Evolutionary conservation across 2,797 vertebrate species (phyloP), one percentile per base, ranked within the genome.

Genomic region (Smutsia temminckii): DNA sequence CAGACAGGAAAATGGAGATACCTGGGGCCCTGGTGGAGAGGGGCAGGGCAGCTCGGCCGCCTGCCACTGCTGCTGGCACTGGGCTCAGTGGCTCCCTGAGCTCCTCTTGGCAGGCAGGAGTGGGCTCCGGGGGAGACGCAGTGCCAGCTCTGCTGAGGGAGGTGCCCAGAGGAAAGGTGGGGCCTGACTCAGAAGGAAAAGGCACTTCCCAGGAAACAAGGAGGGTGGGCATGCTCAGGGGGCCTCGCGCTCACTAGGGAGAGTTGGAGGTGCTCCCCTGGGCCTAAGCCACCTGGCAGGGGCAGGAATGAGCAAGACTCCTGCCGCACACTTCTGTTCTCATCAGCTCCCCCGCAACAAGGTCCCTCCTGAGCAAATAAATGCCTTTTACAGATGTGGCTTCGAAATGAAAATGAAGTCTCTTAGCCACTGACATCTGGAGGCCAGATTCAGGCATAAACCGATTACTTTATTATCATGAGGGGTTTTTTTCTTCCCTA

Each of bases 401-500:
- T 98, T 97, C 93, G 66, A 98, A 98, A 98, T 89, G 95, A 98
- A 98, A 98, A 97, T 96, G 97, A 91, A 97, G 96, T 86, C 93
- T 97, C 97, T 98, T 97, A 98, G 97, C 98, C 97, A 97, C 71
- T 90, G 97, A 98, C 99, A 99, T 99, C 98, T 99, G 99, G 98
- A 98, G 94, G 97, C 96, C 99, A 99, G 98, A 98, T 98, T 98
- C 98, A 97, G 96, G 83, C 96, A 97, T 97, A 97, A 98, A 98
- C 95, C 97, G 97, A 98, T 98, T 98, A 98, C 98, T 98, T 96
- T 98, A 96, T 98, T 95, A 96, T 97, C 96, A 91, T 83, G 97
- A 96, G 94, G 81, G n/a, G 4, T 93, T 93, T 97, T 89, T 93
- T 51, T 25, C 86, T 95, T 88, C 85, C 97, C 97, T 98, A 95